phyloP scores from a whole-genome alignment of 1,140 invertebrate species.

The Pectinophora gossypiella region DNA sequence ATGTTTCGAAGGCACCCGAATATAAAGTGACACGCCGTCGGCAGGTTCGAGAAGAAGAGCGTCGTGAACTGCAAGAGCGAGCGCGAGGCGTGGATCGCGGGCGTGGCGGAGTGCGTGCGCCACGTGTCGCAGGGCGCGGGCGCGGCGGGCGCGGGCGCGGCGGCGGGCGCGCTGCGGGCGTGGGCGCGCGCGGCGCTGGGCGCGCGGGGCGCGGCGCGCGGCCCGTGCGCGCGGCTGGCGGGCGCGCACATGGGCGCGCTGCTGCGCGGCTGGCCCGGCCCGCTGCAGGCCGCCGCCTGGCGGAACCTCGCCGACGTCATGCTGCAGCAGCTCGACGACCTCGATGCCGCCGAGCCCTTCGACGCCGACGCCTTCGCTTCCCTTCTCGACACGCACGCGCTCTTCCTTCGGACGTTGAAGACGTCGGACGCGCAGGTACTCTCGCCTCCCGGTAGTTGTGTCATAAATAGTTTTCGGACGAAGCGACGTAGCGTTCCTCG shows the following conservation, averaged over 20 bases:
- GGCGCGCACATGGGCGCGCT: slow-evolving; percentile 24
- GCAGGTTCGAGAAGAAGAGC: slow-evolving; percentile 41
- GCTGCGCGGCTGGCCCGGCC: not conserved
- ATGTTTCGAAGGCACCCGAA: too few species aligned
- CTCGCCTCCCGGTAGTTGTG: too few species aligned
- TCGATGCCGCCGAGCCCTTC: not conserved
- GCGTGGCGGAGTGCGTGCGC: slow-evolving; percentile 37
- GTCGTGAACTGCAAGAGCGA: slow-evolving; percentile 45
- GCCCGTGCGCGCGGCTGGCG: not conserved
- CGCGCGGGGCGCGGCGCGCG: slow-evolving; percentile 1
- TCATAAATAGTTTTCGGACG: too few species aligned
- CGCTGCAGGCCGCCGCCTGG: slow-evolving; percentile 9
- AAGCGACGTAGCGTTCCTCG: slow-evolving; percentile 37
- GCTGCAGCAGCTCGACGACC: not conserved
- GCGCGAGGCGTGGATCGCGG: slow-evolving; percentile 40
- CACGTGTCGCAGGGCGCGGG: slow-evolving; percentile 30
- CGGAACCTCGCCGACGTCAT: slow-evolving; percentile 7
- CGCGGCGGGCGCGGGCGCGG: slow-evolving; percentile 26
- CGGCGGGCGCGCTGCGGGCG: slow-evolving; percentile 17
- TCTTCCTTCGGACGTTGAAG: slow-evolving; percentile 35
- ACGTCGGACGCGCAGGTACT: slow-evolving; percentile 20
- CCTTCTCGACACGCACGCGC: slow-evolving; percentile 30
- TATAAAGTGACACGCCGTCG: too few species aligned
- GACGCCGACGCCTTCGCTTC: slow-evolving; percentile 5
- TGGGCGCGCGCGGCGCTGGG: slow-evolving; percentile 14